Conservation (phyloP, 2,113 vertebrate species). For the Cyanoderma ruficeps region DNA sequence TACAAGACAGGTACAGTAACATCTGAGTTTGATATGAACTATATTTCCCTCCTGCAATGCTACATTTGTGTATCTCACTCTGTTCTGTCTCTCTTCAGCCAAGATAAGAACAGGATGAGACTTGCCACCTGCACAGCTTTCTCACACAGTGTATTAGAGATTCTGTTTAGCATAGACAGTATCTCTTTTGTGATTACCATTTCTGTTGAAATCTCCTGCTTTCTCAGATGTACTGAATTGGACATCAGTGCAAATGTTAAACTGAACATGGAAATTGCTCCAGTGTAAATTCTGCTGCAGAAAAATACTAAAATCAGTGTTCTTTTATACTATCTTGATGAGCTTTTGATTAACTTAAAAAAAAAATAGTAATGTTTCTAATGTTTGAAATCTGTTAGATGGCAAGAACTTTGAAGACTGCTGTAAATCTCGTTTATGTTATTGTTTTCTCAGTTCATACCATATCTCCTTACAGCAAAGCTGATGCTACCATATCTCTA, state of each 20-base stretch:
- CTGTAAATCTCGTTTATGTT: neutral
- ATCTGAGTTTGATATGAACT: neutral
- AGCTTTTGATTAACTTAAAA: neutral
- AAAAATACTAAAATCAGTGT: neutral
- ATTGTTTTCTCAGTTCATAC: neutral
- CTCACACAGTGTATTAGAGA: neutral
- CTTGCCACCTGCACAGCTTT: neutral
- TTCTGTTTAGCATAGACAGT: neutral
- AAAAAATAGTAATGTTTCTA: neutral
- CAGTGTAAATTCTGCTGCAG: neutral
- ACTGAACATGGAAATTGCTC: neutral
- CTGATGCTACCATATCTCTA: neutral
- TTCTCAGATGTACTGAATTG: neutral
- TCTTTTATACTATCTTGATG: neutral
- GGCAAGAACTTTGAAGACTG: neutral
- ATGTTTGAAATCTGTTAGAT: neutral
- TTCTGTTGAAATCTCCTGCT: neutral
- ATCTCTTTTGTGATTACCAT: neutral
- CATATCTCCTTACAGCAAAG: neutral
- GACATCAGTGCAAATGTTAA: neutral
- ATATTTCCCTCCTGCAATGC: neutral
- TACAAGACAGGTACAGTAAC: conserved; percentile 82
- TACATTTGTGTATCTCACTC: neutral
- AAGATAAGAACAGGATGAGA: neutral
- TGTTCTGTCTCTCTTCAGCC: neutral